Conservation (phyloP, 2,113 vertebrate species). For the Macrotis lagotis region DNA sequence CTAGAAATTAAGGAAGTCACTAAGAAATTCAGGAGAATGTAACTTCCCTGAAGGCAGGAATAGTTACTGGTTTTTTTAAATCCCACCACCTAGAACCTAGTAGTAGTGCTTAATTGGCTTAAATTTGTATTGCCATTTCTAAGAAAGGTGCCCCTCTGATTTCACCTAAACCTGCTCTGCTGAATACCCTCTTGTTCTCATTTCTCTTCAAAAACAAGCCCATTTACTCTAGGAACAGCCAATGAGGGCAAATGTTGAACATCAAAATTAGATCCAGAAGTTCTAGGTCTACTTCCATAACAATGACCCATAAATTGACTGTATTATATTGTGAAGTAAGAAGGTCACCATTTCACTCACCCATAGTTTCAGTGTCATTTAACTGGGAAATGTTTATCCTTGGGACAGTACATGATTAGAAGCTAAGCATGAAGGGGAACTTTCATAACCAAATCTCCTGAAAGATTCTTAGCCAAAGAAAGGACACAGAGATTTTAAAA, state of each 20-base stretch:
- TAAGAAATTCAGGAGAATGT: neutral
- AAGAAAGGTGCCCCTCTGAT: neutral
- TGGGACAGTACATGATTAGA: neutral
- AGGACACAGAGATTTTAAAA: neutral
- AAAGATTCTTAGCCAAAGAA: too few relatives aligned
- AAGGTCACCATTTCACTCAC: neutral
- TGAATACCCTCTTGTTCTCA: neutral
- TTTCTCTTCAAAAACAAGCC: slow-evolving; percentile 9
- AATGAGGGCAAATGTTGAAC: neutral
- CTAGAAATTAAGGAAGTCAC: neutral
- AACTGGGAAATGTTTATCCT: neutral
- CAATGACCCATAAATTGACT: accelerated
- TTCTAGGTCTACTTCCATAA: neutral
- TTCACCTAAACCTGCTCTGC: neutral
- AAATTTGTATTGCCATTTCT: too few relatives aligned
- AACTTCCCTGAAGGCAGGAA: neutral
- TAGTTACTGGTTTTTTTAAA: neutral
- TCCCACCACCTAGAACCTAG: neutral
- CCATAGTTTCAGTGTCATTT: neutral
- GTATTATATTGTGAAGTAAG: neutral
- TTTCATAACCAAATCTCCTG: too few relatives aligned
- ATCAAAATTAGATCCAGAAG: neutral
- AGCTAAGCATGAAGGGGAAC: too few relatives aligned
- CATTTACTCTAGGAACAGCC: neutral
- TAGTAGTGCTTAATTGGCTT: neutral